Conservation (phyloP, 2,113 vertebrate species). For the Globicephala melas region DNA sequence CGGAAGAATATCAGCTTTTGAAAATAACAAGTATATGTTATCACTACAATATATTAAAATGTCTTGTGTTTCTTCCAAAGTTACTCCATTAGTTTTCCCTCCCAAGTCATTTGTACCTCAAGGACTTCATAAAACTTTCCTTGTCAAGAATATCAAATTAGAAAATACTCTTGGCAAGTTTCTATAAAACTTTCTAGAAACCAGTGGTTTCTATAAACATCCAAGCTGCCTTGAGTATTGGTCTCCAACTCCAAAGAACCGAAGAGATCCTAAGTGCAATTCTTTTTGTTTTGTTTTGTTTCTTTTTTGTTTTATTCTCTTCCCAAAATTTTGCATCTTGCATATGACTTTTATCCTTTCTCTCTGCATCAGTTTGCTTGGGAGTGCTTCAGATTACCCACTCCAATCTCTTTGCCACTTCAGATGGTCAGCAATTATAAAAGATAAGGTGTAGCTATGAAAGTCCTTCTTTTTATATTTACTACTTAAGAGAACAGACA, state of each 20-base stretch:
- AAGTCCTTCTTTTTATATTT: background rate
- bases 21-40: background rate
- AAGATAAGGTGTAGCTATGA: background rate
- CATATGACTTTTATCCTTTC: background rate
- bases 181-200: background rate
- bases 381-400: background rate
- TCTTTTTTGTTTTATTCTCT: background rate
- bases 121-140: background rate
- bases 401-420: background rate
- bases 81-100: background rate
- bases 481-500: background rate
- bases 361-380: background rate
- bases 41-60: background rate
- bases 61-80: background rate
- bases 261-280: background rate
- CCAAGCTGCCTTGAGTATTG: background rate
- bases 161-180: background rate
- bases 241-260: background rate
- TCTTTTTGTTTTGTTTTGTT: background rate
- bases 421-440: background rate
- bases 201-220: background rate
- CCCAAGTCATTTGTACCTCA: slow-evolving; percentile 30
- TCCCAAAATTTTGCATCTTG: background rate
- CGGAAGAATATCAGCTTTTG: background rate
- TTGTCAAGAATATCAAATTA: background rate